Conservation (phyloP, 1,140 invertebrate genomes). For the Zaprionus taronus region DNA sequence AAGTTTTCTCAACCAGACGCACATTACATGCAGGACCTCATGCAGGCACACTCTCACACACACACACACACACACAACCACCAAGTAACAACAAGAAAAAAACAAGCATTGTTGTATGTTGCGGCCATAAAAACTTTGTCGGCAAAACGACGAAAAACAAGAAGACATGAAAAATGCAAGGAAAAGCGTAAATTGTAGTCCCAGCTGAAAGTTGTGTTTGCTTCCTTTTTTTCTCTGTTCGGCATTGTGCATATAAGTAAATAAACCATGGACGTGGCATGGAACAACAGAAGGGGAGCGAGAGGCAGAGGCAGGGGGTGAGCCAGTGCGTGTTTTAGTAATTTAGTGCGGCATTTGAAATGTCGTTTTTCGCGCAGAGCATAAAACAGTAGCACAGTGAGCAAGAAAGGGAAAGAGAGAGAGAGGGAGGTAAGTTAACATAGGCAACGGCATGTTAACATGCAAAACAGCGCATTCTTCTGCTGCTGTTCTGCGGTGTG, state of each 20-base stretch:
- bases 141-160: slow-evolving; percentile 45
- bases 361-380: slow-evolving; percentile 43
- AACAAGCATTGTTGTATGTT: slow-evolving; percentile 54
- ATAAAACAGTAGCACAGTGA: background rate
- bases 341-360: slow-evolving; percentile 72
- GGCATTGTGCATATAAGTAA: slow-evolving; percentile 48
- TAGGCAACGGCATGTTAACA: slow-evolving; percentile 40
- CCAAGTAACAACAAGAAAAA: slow-evolving; percentile 38
- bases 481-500: background rate
- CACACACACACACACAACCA: slow-evolving; percentile 7
- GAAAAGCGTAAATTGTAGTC: slow-evolving; percentile 70
- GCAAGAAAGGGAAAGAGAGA: background rate
- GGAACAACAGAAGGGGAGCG: background rate
- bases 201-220: slow-evolving; percentile 52
- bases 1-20: slow-evolving; percentile 63
- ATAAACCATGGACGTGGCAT: slow-evolving; percentile 24
- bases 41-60: slow-evolving; percentile 20
- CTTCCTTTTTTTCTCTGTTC: slow-evolving; percentile 31
- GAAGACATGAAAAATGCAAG: slow-evolving; percentile 67
- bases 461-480: slow-evolving; percentile 47
- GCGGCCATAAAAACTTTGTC: slow-evolving; percentile 69
- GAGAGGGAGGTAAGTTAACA: slow-evolving; percentile 1
- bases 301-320: slow-evolving; percentile 1
- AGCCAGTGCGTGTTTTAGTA: slow-evolving; percentile 54
- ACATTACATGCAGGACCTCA: slow-evolving; percentile 59